phyloP scores from a whole-genome alignment of 1,140 invertebrate species.

The Drosophila guanche region DNA sequence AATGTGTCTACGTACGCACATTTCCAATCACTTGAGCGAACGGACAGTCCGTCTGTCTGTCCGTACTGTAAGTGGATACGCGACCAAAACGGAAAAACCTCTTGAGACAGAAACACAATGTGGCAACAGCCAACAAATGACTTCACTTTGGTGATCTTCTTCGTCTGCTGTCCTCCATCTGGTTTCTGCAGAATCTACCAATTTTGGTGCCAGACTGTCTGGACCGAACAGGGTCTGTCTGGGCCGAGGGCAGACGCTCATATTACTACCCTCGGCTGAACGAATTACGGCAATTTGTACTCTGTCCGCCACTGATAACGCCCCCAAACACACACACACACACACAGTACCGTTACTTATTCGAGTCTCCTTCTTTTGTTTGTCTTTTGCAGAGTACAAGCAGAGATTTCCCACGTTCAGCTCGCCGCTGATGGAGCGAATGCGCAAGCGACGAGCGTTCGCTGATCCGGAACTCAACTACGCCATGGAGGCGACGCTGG shows the following conservation, averaged over 20 bases:
- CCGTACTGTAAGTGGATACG: conserved; percentile 56
- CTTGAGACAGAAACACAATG: conserved; percentile 48
- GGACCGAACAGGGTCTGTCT: background rate
- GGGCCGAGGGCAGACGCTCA: conserved; percentile 4
- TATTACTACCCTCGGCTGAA: conserved; percentile 22
- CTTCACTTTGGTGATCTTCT: conserved; percentile 37
- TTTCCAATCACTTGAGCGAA: conserved; percentile 44
- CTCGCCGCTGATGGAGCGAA: conserved; percentile 84
- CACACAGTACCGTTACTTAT: conserved; percentile 10
- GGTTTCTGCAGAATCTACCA: conserved; percentile 57
- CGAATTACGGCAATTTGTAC: conserved; percentile 43
- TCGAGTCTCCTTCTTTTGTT: background rate
- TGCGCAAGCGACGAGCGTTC: conserved; percentile 85
- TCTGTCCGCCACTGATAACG: conserved; percentile 7
- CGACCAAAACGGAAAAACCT: conserved; percentile 75
- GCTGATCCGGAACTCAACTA: conserved; percentile 85
- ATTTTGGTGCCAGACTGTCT: conserved; percentile 53
- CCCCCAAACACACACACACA: background rate
- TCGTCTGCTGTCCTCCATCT: conserved; percentile 49
- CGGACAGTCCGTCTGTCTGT: no score
- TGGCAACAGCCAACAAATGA: conserved; percentile 39
- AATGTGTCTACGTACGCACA: conserved; percentile 39
- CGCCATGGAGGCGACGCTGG: conserved; percentile 72
- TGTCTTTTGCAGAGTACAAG: conserved; percentile 66
- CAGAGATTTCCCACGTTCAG: conserved; percentile 78